Evolutionary conservation across 2,888 invertebrate species (phyloP), one percentile per base, ranked within the genome.

Genomic region (Scaptomyza flava): DNA sequence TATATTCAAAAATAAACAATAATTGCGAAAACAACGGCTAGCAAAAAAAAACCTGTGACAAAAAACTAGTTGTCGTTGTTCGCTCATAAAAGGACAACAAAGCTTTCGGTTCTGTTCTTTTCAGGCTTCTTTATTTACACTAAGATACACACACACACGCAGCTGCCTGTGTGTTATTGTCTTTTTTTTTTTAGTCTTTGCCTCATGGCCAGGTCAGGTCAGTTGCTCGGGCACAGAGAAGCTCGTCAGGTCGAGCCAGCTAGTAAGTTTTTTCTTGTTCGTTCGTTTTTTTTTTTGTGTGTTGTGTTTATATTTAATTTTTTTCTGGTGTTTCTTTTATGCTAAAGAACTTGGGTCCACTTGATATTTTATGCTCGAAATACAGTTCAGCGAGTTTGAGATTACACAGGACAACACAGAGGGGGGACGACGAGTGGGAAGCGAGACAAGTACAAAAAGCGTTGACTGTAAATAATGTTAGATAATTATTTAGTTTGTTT

Each of bases 401-500:
- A 78, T 71, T 79, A 71, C 72, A 69, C 65, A 68, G 69, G 43
- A 52, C 27, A 17, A 17, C n/a, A n/a, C n/a, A 17, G 17, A 17
- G 17, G 17, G 1, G 17, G 17, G 17, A 17, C 17, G 38, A 3
- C 17, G 38, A 3, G 38, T 8, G 38, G 7, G 38, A 5, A 6
- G 36, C n/a, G 5, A 14, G 64, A 12, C n/a, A 53, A 9, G 20
- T 36, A 52, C 50, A 67, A 72, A 41, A 69, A 79, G 79, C 85
- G 81, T 71, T 67, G 81, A 79, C 82, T 82, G 83, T 83, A 81
- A 84, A 81, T 85, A 83, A 84, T 85, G 83, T 78, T 68, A 57
- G 80, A 81, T 85, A 85, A 84, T 84, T 84, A 85, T 85, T 85
- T 85, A 85, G 83, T 85, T 84, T 83, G 72, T 68, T 72, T 69